Conservation (phyloP, 2,113 vertebrate genomes). For the Otus sunia region DNA sequence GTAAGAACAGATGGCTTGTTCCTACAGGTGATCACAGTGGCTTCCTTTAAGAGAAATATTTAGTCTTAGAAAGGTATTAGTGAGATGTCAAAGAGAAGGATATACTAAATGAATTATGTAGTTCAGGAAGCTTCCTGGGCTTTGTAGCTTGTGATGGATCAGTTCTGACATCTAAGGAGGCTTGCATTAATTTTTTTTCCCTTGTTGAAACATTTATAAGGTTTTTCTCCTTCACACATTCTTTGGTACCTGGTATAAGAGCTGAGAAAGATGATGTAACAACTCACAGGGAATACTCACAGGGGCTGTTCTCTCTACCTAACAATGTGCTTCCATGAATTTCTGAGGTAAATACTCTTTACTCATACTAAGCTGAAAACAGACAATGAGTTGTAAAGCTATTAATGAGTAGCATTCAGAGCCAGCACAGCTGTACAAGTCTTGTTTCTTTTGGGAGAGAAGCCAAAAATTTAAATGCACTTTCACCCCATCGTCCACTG, state of each 20-base stretch:
- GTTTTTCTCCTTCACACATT: neutral
- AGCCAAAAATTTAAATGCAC: neutral
- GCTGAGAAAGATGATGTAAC: neutral
- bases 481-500: neutral
- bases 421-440: neutral
- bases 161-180: neutral
- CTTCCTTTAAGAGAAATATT: neutral
- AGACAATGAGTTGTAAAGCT: neutral
- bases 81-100: neutral
- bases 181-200: neutral
- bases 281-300: neutral
- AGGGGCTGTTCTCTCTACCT: neutral
- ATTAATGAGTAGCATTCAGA: neutral
- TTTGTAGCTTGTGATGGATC: neutral
- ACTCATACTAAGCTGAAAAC: neutral
- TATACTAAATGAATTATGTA: neutral
- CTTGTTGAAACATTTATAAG: neutral
- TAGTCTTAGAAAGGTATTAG: neutral
- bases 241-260: neutral
- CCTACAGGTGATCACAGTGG: neutral
- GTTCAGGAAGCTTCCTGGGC: neutral
- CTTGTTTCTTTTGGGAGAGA: neutral
- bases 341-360: neutral
- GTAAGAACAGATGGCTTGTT: neutral
- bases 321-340: fast-evolving